These are phyloP conservation scores for Allacma fusca DNA, from an alignment of 2,888 invertebrate genomes.

Conservation along the genomic window DNA sequence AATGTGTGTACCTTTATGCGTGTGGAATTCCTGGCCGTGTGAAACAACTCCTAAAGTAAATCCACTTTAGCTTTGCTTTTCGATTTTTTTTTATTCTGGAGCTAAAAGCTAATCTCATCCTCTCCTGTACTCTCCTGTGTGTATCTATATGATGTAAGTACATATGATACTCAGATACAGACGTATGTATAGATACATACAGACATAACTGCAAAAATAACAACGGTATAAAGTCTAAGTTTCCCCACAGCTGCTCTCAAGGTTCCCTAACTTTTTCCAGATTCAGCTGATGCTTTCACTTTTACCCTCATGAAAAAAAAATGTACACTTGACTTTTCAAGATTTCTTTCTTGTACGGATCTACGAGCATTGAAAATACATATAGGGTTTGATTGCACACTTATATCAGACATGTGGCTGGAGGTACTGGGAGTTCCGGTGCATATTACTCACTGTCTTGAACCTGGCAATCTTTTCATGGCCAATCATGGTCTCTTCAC, in stretches of 20 bases:
- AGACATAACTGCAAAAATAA: neutral
- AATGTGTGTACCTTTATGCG: conserved; percentile 23
- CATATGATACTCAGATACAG: too few species aligned
- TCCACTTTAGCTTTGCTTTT: conserved; percentile 15
- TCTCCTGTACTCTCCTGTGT: too few species aligned
- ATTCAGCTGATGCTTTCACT: conserved; percentile 25
- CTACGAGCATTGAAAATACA: too few species aligned
- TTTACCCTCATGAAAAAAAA: conserved; percentile 6
- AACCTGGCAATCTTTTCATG: conserved; percentile 4
- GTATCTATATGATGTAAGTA: too few species aligned
- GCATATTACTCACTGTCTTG: neutral
- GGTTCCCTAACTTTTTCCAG: neutral
- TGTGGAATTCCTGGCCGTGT: neutral
- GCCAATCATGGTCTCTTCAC: neutral
- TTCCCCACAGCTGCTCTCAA: conserved; percentile 13
- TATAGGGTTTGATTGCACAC: too few species aligned
- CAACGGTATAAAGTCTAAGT: neutral
- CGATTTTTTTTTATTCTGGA: neutral
- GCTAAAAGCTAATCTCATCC: too few species aligned
- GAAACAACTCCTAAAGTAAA: neutral
- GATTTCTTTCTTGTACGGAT: neutral
- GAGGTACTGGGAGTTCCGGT: neutral
- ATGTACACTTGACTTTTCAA: conserved; percentile 24
- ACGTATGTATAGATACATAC: neutral
- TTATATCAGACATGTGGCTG: too few species aligned